Conservation (phyloP, 1,140 invertebrate genomes). For the Aleiodes sp. region DNA sequence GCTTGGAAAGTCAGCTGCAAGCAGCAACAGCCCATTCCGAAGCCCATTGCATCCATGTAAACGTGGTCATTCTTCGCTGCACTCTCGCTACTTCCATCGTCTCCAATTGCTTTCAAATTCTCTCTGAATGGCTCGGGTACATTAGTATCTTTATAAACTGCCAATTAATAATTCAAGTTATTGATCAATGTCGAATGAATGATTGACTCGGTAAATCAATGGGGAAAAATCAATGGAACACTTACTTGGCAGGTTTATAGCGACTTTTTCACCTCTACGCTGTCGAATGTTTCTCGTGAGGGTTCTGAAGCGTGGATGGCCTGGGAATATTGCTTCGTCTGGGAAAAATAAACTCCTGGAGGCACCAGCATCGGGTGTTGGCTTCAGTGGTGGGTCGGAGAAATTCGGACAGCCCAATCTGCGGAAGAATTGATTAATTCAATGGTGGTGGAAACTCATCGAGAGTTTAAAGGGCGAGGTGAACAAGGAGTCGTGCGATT, state of each 20-base stretch:
- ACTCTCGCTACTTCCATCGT: slow-evolving; percentile 75
- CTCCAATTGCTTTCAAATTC: slow-evolving; percentile 71
- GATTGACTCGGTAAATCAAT: neutral
- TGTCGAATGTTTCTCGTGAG: slow-evolving; percentile 92
- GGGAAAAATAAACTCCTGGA: slow-evolving; percentile 94
- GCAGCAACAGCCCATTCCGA: slow-evolving; percentile 99
- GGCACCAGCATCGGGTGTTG: slow-evolving; percentile 78
- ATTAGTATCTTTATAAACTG: slow-evolving; percentile 91
- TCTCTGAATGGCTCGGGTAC: slow-evolving; percentile 79
- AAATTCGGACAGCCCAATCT: slow-evolving; percentile 91
- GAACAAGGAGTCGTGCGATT: too few species aligned
- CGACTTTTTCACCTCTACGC: slow-evolving; percentile 92
- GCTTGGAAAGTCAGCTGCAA: slow-evolving; percentile 97
- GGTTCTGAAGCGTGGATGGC: slow-evolving; percentile 96
- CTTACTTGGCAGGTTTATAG: slow-evolving; percentile 95
- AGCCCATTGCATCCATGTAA: slow-evolving; percentile 99
- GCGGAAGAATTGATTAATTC: too few species aligned
- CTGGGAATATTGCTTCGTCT: slow-evolving; percentile 91
- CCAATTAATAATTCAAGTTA: slow-evolving; percentile 9
- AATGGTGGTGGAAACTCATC: neutral
- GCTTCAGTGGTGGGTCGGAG: slow-evolving; percentile 79
- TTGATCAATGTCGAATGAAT: neutral
- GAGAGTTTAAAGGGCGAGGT: too few species aligned
- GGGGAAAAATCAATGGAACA: too few species aligned
- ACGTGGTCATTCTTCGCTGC: slow-evolving; percentile 86